phyloP scores from a whole-genome alignment of 2,888 invertebrate species.

The Coleophora deauratella region DNA sequence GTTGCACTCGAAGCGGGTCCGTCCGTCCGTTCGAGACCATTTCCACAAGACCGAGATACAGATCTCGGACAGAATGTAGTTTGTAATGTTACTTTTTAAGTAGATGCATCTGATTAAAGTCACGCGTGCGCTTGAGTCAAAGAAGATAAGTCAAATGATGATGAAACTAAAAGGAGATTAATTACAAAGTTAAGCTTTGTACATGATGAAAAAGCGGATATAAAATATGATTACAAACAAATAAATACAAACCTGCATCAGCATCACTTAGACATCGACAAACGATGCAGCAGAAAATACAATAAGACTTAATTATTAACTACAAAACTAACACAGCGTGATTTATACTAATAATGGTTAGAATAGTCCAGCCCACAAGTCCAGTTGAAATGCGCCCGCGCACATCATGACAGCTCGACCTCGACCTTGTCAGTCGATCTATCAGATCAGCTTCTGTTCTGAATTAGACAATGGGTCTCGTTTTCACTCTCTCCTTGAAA shows the following conservation, averaged over 20 bases:
- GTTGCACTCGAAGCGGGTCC: slow-evolving; percentile 35
- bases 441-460: not conserved
- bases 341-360: no score
- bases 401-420: slow-evolving; percentile 11
- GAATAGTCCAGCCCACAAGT: not conserved
- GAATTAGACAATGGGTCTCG: no score
- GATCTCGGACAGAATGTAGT: slow-evolving; percentile 8
- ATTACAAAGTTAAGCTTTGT: no score
- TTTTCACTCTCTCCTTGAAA: no score
- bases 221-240: not conserved
- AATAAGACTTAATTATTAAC: no score
- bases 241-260: no score
- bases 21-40: slow-evolving; percentile 27
- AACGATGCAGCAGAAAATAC: no score
- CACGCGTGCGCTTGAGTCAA: slow-evolving; percentile 3
- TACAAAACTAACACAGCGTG: no score
- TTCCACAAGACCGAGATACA: slow-evolving; percentile 29
- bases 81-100: not conserved
- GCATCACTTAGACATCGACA: no score
- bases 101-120: slow-evolving; percentile 1
- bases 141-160: slow-evolving; percentile 7
- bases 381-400: slow-evolving; percentile 9
- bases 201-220: no score
- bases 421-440: slow-evolving; percentile 18
- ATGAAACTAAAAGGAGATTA: slow-evolving; percentile 1